Evolutionary conservation across 2,113 vertebrate species (phyloP), one percentile per base, ranked within the genome.

Genomic region (Aegotheles bennettii): DNA sequence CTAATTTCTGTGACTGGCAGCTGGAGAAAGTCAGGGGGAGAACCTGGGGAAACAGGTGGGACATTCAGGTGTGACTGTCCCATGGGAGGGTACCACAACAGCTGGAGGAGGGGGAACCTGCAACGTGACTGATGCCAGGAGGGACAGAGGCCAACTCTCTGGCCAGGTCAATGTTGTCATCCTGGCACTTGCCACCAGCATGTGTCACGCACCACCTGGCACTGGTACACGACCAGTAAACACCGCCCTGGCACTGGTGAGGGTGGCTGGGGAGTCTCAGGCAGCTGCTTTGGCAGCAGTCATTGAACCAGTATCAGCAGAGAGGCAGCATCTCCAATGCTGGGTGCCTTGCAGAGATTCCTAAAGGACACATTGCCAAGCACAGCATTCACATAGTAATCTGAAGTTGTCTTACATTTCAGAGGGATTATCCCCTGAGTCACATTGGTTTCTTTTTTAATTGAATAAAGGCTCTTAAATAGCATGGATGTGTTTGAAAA

Each of bases 71-170:
- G 69, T 51, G 76, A 10, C 31, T 47, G 12, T 69, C 42, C 67
- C 74, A 13, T 3, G 1, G 16, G 8, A 17, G 11, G 2, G 0
- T 12, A 33, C 38, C 48, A 69, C 48, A 90, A 26, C 67, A 83
- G 57, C 82, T 85, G 84, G 61, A 93, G 36, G 75, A 65, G 48
- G 48, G 45, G 18, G 13, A 68, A 80, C 70, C 43, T 83, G 82
- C 8, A 0, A 53, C 9, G 8, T 94, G 95, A 85, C 78, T 16
- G n/a, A 26, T 51, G 79, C 50, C 88, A 73, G 60, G 36, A 75
- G 50, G 42, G 40, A 87, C 69, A 87, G 80, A 78, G 43, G 35
- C 51, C 56, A 24, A 1, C 94, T 97, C 80, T 92, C 68, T 86
- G 48, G 18, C 53, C 45, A 90, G 68, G 79, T 78, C 13, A 3